A percentile compares a stretch with the other conserved stretches of the same genome.
Conservation (phyloP, 2,797 vertebrate genomes). For the Scolopax bukidnonensis region DNA sequence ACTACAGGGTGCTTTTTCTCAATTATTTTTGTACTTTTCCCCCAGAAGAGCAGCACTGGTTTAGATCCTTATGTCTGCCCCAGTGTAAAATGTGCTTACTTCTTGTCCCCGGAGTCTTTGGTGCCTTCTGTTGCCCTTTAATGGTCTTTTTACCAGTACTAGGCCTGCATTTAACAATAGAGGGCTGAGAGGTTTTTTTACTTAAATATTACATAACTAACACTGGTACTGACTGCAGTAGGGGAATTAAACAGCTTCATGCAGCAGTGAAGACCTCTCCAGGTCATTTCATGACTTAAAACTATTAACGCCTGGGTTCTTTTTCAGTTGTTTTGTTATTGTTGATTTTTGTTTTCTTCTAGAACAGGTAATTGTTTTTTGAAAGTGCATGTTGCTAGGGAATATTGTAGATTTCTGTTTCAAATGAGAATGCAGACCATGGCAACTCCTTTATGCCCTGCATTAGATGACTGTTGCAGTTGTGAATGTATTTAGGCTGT, state of each 20-base stretch:
- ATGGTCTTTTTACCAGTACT: background rate
- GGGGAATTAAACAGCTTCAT: background rate
- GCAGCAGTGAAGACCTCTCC: background rate
- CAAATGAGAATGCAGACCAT: background rate
- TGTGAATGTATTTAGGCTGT: background rate
- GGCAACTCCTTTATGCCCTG: background rate
- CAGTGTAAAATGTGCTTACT: background rate
- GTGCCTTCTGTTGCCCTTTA: background rate
- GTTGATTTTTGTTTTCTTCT: background rate
- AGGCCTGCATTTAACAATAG: background rate
- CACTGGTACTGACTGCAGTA: background rate
- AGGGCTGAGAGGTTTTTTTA: background rate
- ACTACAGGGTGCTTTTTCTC: background rate
- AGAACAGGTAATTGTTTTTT: background rate
- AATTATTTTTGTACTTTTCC: background rate
- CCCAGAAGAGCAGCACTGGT: background rate
- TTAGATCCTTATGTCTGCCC: background rate
- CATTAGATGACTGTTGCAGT: background rate
- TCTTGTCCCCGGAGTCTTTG: background rate
- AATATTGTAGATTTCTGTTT: background rate
- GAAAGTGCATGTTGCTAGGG: background rate
- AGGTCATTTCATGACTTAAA: background rate
- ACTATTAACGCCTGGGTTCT: background rate
- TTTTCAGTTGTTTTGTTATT: background rate
- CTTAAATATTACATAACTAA: background rate